These are phyloP conservation scores for Spialia ferax DNA, from an alignment of 2,888 invertebrate genomes.

Conservation along the genomic window DNA sequence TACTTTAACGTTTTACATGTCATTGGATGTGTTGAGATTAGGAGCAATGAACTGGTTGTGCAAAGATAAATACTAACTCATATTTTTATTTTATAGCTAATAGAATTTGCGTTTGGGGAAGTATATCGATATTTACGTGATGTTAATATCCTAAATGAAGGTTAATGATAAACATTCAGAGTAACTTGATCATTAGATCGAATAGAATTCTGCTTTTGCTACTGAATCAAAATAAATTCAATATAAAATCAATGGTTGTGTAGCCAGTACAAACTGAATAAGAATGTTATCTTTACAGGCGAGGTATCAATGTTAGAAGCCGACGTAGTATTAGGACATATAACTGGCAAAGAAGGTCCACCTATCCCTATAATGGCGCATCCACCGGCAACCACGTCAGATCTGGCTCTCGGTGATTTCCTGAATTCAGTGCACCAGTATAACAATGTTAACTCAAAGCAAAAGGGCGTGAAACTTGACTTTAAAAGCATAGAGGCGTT, in stretches of 20 bases:
- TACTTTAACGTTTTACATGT: background rate
- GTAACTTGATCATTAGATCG: too few species aligned
- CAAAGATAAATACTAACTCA: background rate
- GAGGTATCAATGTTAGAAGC: conserved; percentile 94
- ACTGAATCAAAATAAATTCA: background rate
- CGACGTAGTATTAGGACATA: conserved; percentile 91
- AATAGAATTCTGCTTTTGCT: too few species aligned
- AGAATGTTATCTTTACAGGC: conserved; percentile 64
- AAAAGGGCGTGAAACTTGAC: conserved; percentile 95
- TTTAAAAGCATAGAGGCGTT: conserved; percentile 94
- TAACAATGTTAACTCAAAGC: conserved; percentile 73
- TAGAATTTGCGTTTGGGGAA: background rate
- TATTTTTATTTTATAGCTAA: background rate
- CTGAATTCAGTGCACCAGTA: conserved; percentile 85
- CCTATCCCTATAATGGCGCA: conserved; percentile 94
- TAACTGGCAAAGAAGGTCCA: conserved; percentile 78
- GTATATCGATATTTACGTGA: too few species aligned
- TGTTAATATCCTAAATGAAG: too few species aligned
- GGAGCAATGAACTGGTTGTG: background rate
- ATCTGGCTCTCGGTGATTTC: conserved; percentile 92
- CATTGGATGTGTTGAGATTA: background rate
- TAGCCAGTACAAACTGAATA: background rate
- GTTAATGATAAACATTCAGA: too few species aligned
- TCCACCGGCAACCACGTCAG: conserved; percentile 90
- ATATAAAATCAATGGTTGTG: too few species aligned